These are phyloP conservation scores for Imbricaverruca yamaguchii DNA, from an alignment of 2,888 invertebrate genomes.

Conservation along the genomic window DNA sequence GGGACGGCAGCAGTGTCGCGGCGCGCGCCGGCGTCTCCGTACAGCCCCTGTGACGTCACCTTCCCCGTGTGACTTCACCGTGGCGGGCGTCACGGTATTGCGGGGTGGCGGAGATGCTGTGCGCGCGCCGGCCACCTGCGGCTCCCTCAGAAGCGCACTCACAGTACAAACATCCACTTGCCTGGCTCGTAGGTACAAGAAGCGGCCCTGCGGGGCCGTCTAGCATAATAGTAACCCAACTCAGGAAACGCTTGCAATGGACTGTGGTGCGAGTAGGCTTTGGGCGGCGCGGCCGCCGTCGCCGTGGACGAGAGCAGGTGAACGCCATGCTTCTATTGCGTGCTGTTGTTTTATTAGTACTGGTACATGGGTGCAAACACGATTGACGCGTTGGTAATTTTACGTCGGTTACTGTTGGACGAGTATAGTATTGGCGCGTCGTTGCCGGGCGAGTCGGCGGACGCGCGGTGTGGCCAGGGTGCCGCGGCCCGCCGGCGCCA, in stretches of 20 bases:
- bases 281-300: background rate
- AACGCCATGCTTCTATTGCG: background rate
- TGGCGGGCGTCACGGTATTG: too few species aligned
- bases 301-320: background rate
- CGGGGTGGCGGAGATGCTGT: too few species aligned
- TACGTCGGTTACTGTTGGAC: conserved; percentile 7
- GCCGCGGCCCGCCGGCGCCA: background rate
- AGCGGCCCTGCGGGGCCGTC: background rate
- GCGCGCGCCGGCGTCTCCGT: too few species aligned
- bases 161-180: conserved; percentile 3
- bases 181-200: background rate
- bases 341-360: conserved; percentile 15
- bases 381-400: conserved; percentile 20
- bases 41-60: too few species aligned
- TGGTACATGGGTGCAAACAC: conserved; percentile 3
- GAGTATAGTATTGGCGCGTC: background rate
- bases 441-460: background rate
- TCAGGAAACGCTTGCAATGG: background rate
- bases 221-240: background rate
- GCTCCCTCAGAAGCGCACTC: background rate
- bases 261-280: background rate
- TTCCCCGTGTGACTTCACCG: too few species aligned
- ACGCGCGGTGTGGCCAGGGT: background rate
- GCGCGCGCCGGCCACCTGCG: background rate
- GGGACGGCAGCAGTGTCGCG: too few species aligned